phyloP scores from a whole-genome alignment of 2,888 invertebrate genomes.

The Allophyes oxyacanthae region DNA sequence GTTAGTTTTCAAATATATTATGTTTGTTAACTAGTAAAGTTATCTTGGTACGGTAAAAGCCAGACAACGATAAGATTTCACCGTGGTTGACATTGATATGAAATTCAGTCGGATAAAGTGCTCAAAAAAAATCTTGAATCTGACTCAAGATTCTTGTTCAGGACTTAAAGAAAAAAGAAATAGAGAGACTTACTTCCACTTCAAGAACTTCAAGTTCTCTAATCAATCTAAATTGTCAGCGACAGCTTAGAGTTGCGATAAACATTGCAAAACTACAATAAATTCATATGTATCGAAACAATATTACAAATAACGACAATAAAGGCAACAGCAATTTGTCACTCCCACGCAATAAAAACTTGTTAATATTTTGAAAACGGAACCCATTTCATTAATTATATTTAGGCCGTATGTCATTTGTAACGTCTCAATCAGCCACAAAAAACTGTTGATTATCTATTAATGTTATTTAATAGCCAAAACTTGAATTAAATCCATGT shows the following conservation, averaged over 20 bases:
- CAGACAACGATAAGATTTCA: no score
- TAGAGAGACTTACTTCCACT: no score
- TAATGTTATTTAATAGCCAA: conserved; percentile 68
- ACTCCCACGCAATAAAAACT: conserved; percentile 69
- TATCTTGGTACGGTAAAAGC: no score
- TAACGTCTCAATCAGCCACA: conserved; percentile 65
- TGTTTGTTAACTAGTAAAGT: no score
- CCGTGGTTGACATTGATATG: no score
- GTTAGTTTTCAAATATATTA: no score
- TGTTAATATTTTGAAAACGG: conserved; percentile 64
- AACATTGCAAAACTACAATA: conserved; percentile 28
- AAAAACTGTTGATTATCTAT: conserved; percentile 64
- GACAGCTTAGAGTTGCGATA: conserved; percentile 15
- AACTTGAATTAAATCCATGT: conserved; percentile 66
- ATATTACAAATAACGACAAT: conserved; percentile 38
- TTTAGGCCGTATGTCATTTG: conserved; percentile 61
- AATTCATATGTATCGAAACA: conserved; percentile 38
- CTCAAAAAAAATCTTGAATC: no score
- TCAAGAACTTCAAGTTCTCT: no score
- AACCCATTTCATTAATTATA: conserved; percentile 65
- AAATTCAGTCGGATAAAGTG: no score
- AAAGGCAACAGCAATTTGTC: conserved; percentile 48
- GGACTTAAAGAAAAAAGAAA: no score
- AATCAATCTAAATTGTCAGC: conserved; percentile 13
- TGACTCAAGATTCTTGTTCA: no score